Conservation (phyloP, 2,113 vertebrate genomes). For the Oryzias woworae region DNA sequence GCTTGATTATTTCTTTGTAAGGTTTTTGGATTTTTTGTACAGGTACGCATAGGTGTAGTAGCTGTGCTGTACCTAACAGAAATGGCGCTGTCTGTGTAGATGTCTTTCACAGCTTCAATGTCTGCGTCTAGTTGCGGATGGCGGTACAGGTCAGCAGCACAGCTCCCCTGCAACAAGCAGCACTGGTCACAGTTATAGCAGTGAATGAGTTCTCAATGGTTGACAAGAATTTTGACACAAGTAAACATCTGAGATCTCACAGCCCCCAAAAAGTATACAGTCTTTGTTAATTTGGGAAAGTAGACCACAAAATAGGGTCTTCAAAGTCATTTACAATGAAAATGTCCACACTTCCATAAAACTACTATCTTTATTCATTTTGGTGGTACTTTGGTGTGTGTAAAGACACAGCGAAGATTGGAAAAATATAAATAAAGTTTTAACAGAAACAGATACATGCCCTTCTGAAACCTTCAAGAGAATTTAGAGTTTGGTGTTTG, state of each 20-base stretch:
- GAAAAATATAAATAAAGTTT: too few species aligned
- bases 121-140: constrained; percentile 97
- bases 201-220: constrained; percentile 26
- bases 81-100: constrained; percentile 95
- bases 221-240: constrained; percentile 7
- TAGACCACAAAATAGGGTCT: too few species aligned
- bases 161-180: constrained; percentile 85
- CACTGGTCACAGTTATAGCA: constrained; percentile 11
- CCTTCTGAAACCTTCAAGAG: too few species aligned
- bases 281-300: background rate
- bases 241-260: background rate
- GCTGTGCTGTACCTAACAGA: constrained; percentile 84
- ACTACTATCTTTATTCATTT: too few species aligned
- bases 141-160: constrained; percentile 94
- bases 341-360: too few species aligned
- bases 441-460: too few species aligned
- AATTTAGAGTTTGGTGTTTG: too few species aligned
- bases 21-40: background rate
- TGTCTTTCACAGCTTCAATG: constrained; percentile 97
- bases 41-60: constrained; percentile 1
- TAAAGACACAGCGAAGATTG: too few species aligned
- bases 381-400: too few species aligned
- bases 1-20: background rate
- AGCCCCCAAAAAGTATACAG: background rate
- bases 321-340: too few species aligned